phyloP scores from a whole-genome alignment of 2,797 vertebrate genomes.

The Melanotaenia nigrans region DNA sequence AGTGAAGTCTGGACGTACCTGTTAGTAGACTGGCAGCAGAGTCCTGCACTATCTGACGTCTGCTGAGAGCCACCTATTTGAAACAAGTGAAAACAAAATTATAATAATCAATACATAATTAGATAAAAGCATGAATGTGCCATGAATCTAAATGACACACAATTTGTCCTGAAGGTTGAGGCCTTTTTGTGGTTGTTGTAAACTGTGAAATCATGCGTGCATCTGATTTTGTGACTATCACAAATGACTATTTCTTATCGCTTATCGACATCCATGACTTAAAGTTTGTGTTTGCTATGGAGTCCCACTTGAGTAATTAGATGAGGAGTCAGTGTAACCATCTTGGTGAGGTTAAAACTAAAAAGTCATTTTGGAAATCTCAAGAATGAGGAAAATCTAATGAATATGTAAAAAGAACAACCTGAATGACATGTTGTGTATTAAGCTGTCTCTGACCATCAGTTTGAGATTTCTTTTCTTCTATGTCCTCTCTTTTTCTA shows the following conservation, averaged over 20 bases:
- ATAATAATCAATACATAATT: too few relatives aligned
- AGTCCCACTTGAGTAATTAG: not conserved
- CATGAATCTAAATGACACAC: slow-evolving; percentile 63
- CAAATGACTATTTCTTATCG: slow-evolving; percentile 34
- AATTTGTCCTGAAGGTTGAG: slow-evolving; percentile 46
- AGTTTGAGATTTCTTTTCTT: slow-evolving; percentile 23
- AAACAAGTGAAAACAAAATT: too few relatives aligned
- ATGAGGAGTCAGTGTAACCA: not conserved
- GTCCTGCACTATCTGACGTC: too few relatives aligned
- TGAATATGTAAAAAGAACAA: not conserved
- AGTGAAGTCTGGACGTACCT: too few relatives aligned
- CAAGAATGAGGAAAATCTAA: slow-evolving; percentile 2
- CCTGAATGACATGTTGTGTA: not conserved
- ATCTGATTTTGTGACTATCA: slow-evolving; percentile 54
- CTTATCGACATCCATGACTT: slow-evolving; percentile 22
- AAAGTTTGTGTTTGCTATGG: slow-evolving; percentile 5
- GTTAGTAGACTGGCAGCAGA: too few relatives aligned
- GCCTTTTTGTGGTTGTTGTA: slow-evolving; percentile 57
- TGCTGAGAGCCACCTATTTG: too few relatives aligned
- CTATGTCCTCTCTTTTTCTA: slow-evolving; percentile 48
- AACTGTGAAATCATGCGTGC: slow-evolving; percentile 45
- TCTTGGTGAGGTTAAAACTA: not conserved
- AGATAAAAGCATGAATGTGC: too few relatives aligned
- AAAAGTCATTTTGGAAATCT: slow-evolving; percentile 11
- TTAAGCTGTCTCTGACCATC: not conserved